phyloP scores from a whole-genome alignment of 2,113 vertebrate genomes.

The Coptodon rendalli region DNA sequence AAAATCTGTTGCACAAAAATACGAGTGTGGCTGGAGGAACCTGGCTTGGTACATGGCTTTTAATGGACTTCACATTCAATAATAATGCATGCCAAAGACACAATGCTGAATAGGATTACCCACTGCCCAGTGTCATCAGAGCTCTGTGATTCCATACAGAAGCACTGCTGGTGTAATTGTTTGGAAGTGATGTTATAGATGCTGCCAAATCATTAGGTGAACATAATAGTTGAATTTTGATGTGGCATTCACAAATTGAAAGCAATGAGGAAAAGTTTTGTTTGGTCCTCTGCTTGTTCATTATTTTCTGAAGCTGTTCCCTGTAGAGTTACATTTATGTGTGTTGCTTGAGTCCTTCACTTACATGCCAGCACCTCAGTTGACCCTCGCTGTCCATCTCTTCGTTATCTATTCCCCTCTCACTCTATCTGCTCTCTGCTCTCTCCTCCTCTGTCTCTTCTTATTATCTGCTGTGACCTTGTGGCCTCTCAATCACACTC shows the following conservation, averaged over 20 bases:
- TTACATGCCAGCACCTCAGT: neutral
- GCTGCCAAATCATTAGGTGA: constrained; percentile 1
- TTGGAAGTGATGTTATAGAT: constrained; percentile 3
- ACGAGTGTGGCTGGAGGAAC: neutral
- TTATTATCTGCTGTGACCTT: neutral
- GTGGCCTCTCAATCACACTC: neutral
- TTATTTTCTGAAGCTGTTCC: neutral
- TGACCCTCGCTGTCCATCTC: neutral
- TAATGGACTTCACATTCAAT: constrained; percentile 1
- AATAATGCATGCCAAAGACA: constrained; percentile 1
- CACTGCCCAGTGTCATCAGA: neutral
- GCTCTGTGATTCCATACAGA: neutral
- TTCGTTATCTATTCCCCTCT: neutral
- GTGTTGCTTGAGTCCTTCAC: neutral
- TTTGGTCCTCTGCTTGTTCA: constrained; percentile 35
- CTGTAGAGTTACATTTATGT: neutral
- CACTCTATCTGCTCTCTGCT: neutral
- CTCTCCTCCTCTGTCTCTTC: neutral
- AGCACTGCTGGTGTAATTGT: constrained; percentile 1
- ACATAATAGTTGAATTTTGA: neutral
- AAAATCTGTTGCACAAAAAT: neutral
- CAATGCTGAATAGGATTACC: neutral
- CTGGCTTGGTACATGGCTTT: neutral
- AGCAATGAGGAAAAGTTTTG: constrained; percentile 2
- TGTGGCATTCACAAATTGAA: constrained; percentile 24